Conservation (phyloP, 2,797 vertebrate genomes). For the Lateolabrax maculatus region DNA sequence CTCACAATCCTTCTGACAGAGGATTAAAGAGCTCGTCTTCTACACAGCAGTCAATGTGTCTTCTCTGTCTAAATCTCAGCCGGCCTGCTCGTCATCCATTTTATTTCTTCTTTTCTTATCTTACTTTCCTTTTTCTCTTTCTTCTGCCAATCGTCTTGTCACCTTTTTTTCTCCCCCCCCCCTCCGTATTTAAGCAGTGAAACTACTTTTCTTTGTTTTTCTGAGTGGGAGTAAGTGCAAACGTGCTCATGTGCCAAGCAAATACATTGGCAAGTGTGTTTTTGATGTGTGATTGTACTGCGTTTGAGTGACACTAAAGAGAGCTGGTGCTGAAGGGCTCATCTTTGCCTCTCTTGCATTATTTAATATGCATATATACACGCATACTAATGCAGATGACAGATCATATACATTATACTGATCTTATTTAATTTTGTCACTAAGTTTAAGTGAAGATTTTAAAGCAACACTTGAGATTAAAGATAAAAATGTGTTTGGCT, state of each 20-base stretch:
- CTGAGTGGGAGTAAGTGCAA: conserved; percentile 43
- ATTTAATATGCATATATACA: conserved; percentile 16
- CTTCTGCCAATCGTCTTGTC: conserved; percentile 41
- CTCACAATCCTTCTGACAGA: conserved; percentile 38
- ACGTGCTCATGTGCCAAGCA: not conserved
- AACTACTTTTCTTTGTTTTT: conserved; percentile 43
- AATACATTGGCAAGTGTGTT: conserved; percentile 34
- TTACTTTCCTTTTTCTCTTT: conserved; percentile 9
- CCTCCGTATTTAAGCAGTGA: conserved; percentile 18
- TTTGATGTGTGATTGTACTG: conserved; percentile 1
- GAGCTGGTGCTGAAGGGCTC: conserved; percentile 44
- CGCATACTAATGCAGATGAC: not conserved
- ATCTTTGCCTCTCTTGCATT: conserved; percentile 15
- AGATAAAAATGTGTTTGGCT: not conserved
- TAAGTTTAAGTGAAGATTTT: not conserved
- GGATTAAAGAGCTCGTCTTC: conserved; percentile 54
- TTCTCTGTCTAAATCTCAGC: conserved; percentile 35
- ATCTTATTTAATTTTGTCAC: not conserved
- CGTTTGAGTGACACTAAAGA: conserved; percentile 48
- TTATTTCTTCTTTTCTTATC: not conserved
- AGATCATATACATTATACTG: not conserved
- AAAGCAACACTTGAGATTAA: not conserved
- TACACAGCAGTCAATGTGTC: not conserved
- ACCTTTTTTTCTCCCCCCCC: conserved; percentile 19
- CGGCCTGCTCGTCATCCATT: conserved; percentile 8